Conservation (phyloP, 2,888 invertebrate genomes). For the Teinopalpus imperialis region DNA sequence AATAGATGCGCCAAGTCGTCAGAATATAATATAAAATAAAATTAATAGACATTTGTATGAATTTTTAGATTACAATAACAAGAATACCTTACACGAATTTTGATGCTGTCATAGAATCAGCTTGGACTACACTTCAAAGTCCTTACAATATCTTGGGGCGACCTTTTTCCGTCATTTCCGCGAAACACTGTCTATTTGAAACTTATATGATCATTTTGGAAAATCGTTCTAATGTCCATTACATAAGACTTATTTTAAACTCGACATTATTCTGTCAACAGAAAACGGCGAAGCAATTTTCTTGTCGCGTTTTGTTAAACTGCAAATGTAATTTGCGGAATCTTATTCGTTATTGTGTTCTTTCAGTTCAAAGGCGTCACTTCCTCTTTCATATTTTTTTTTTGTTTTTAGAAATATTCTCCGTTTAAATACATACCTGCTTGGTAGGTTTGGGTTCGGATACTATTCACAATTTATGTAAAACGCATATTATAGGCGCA, state of each 20-base stretch:
- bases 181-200: conserved; percentile 39
- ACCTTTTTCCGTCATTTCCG: conserved; percentile 30
- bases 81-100: conserved; percentile 33
- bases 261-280: neutral
- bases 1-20: too few relatives aligned
- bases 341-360: conserved; percentile 15
- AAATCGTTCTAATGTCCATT: conserved; percentile 19
- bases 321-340: conserved; percentile 25
- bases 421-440: too few relatives aligned
- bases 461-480: too few relatives aligned
- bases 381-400: too few relatives aligned
- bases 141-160: conserved; percentile 30
- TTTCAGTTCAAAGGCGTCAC: neutral
- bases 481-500: too few relatives aligned
- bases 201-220: conserved; percentile 36
- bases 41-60: too few relatives aligned
- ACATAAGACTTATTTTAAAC: conserved; percentile 27
- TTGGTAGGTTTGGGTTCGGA: too few relatives aligned
- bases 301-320: conserved; percentile 21
- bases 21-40: too few relatives aligned
- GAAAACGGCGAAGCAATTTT: conserved; percentile 17
- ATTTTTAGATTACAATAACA: conserved; percentile 26
- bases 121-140: conserved; percentile 30
- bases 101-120: conserved; percentile 20
- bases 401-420: too few relatives aligned